Evolutionary conservation across 2,113 vertebrate genomes (phyloP), one percentile per base, ranked within the genome.

Genomic region (Lonchura striata): DNA sequence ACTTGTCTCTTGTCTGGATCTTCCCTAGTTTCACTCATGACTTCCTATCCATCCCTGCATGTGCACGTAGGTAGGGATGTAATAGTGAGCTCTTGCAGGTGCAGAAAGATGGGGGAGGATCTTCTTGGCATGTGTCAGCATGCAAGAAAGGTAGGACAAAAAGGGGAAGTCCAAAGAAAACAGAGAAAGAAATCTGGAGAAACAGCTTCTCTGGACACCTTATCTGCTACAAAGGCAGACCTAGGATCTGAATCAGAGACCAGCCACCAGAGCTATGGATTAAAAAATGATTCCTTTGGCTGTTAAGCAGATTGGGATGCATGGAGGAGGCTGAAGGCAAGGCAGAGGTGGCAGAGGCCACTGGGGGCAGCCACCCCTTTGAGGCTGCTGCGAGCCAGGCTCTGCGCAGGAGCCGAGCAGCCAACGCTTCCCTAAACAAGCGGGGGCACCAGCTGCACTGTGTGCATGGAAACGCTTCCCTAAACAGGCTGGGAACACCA

Each of bases 341-440:
- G 23, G 50, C 19, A 56, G 54, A 66, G 57, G 19, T 30, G 14
- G 27, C 28, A 49, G 59, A 16, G 33, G 31, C 52, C 56, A 42
- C 14, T 0, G 0, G 7, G 47, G 16, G n/a, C 49, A 84, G 53
- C 15, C 49, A 47, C 9, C 13, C 23, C 30, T 11, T 8, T 0
- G 1, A 70, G 76, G 30, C 37, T 52, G 11, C 20, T 47, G 66
- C 37, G 64, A 64, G 44, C 12, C 1, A 0, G 44, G 59, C 18
- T 81, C 49, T 82, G 59, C 1, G 2, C 41, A 14, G 41, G 3
- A 52, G 50, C 37, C 0, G 0, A 78, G 50, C 20, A 78, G 59
- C 2, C 0, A 77, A 41, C 1, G 8, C 37, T 65, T 47, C 60
- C 30, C 23, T 37, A 30, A 61, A 31, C 13, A 1, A 20, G 20